Evolutionary conservation across 2,113 vertebrate genomes (phyloP), one percentile per base, ranked within the genome.

Genomic region (Phycodurus eques): DNA sequence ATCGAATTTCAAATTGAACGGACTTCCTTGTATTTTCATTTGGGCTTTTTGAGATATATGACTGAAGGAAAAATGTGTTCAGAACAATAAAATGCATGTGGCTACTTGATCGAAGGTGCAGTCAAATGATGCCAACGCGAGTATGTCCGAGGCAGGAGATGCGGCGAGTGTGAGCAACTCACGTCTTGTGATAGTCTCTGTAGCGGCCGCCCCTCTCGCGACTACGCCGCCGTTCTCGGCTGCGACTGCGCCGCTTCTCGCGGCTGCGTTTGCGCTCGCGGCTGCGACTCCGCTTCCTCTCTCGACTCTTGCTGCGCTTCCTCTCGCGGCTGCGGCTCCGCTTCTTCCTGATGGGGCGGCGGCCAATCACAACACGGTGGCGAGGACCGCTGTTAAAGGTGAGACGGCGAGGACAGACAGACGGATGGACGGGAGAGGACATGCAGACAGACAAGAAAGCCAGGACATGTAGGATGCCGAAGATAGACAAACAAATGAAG

Each of bases 311-410:
- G 87, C 96, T 98, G 84, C 92, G 93, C 83, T 94, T 97, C 85
- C 89, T 97, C 96, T 49, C 92, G 92, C 94, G 95, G 92, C 96
- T 97, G 67, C 92, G 92, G 93, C 95, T 97, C 87, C 94, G 95
- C 92, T 95, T 99, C 93, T 95, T 96, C 93, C 96, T 98, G 80
- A 33, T 2, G 8, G 39, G 27, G 43, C 1, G 9, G 51, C 54
- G 46, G 15, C 74, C 71, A 77, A 73, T 86, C 68, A 83, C 65
- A 77, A 27, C 4, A 5, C 20, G 1, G 20, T 22, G 14, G 39
- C 42, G 43, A 12, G 27, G 20, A 56, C 53, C 53, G n/a, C n/a
- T 22, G n/a, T 22, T 56, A 56, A 20, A 9, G 53, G 9, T 3
- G 2, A 56, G 19, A n/a, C 51, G 7, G 3, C 20, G 5, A 10